These are phyloP conservation scores for Spinus olivaceus DNA, from an alignment of 2,797 vertebrate genomes.

Conservation along the genomic window DNA sequence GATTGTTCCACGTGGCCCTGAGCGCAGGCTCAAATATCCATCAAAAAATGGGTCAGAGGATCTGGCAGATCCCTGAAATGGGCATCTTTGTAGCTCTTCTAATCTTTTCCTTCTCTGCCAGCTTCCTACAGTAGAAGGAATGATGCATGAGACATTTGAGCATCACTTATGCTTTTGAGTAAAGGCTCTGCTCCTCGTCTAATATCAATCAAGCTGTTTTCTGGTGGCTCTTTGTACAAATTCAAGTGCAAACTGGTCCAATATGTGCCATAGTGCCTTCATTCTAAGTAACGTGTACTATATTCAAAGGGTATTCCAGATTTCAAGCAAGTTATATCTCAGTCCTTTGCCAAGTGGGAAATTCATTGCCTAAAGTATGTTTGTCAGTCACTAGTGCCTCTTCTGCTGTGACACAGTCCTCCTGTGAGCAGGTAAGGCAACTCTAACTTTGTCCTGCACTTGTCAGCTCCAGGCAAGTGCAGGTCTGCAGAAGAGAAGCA, in stretches of 20 bases:
- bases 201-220: neutral
- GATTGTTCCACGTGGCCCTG: neutral
- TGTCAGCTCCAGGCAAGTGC: neutral
- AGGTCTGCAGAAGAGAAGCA: neutral
- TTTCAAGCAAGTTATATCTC: neutral
- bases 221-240: neutral
- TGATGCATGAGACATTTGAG: neutral
- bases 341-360: neutral
- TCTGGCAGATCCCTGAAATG: neutral
- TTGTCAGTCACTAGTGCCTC: neutral
- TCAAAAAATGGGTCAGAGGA: neutral
- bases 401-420: neutral
- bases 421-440: neutral
- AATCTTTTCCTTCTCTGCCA: neutral
- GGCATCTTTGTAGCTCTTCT: neutral
- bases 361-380: neutral
- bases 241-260: neutral
- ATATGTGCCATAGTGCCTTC: neutral
- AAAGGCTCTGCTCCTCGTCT: neutral
- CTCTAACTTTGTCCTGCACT: neutral
- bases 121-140: neutral
- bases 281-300: neutral
- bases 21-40: neutral
- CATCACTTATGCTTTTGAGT: neutral
- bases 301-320: neutral